Conservation (phyloP, 2,113 vertebrate species). For the Physeter macrocephalus region DNA sequence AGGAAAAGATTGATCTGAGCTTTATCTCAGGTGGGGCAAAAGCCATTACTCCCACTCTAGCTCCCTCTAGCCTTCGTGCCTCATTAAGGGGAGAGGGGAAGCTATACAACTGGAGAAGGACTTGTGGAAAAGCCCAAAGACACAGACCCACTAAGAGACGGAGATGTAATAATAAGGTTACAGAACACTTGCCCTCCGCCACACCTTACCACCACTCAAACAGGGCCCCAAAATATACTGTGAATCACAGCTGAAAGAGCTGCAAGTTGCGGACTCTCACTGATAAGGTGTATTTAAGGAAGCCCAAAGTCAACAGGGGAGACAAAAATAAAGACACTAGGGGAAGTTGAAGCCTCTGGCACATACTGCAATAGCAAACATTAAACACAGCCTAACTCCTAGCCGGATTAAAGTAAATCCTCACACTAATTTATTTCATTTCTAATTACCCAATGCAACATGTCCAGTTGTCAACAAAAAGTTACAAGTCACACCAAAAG, state of each 20-base stretch:
- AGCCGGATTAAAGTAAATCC: background rate
- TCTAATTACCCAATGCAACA: background rate
- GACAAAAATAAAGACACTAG: background rate
- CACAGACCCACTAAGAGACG: background rate
- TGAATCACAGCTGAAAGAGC: background rate
- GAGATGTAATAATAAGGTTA: background rate
- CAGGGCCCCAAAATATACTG: background rate
- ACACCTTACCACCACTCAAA: background rate
- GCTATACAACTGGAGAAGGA: background rate
- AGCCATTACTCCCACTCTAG: background rate
- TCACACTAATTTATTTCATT: background rate
- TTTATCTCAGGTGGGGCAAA: background rate
- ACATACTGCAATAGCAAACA: no score
- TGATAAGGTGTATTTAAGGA: background rate
- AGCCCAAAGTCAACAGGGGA: background rate
- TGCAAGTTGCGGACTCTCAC: background rate
- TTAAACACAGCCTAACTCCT: background rate
- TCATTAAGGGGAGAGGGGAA: no score
- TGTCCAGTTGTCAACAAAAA: background rate
- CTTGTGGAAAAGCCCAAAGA: background rate
- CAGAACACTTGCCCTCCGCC: background rate
- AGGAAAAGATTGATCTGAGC: background rate
- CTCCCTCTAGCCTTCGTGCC: background rate
- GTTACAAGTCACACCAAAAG: background rate
- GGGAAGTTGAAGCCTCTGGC: background rate